Percentiles rank a stretch among this genome's conserved stretches.
Evolutionary conservation across 2,888 invertebrate species (phyloP).

Genomic region (Prosapia bicincta): DNA sequence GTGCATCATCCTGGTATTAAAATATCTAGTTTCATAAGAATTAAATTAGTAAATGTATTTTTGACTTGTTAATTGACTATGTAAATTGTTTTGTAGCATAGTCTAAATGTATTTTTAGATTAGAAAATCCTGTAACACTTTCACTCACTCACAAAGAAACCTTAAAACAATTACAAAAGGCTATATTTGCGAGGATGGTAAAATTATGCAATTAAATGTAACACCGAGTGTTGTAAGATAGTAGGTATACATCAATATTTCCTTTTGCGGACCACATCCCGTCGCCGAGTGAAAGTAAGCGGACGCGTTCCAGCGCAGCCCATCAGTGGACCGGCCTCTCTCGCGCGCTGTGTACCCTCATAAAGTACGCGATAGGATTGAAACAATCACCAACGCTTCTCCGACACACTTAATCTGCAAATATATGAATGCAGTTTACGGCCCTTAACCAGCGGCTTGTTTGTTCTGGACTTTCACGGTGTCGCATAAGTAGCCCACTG

Average conservation of each 20-base stretch:
- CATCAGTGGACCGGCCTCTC: background rate
- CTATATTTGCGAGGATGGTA: too few species aligned
- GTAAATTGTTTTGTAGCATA: too few species aligned
- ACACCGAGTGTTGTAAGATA: background rate
- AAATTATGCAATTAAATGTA: background rate
- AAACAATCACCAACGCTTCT: background rate
- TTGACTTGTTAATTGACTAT: too few species aligned
- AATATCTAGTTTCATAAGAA: too few species aligned
- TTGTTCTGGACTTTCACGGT: background rate
- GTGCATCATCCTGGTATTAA: too few species aligned
- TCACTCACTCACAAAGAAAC: too few species aligned
- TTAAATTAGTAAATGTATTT: too few species aligned
- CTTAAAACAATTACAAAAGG: too few species aligned
- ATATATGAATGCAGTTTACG: background rate
- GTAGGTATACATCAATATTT: background rate
- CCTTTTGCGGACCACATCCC: background rate
- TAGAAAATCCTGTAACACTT: too few species aligned
- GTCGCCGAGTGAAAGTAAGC: background rate
- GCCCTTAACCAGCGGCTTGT: background rate
- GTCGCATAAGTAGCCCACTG: background rate
- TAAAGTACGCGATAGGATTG: background rate
- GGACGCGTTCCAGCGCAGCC: background rate
- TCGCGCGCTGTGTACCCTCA: background rate
- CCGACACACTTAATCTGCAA: background rate
- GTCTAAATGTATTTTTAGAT: too few species aligned